These are phyloP conservation scores for Sebastes fasciatus DNA, from an alignment of 2,113 vertebrate species.

Conservation along the genomic window DNA sequence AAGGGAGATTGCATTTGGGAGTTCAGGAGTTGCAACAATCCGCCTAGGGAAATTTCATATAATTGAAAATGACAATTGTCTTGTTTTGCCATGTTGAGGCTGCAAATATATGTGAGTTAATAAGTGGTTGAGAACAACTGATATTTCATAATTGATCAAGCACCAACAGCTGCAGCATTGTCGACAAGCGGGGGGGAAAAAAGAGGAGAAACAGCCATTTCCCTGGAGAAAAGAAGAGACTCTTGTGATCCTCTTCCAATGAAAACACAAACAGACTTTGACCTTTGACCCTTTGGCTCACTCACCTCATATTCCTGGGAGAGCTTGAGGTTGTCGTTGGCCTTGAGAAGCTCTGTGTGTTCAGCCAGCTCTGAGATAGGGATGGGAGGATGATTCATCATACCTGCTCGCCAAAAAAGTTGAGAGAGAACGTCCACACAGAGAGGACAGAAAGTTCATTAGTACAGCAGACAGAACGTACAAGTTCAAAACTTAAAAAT, in stretches of 20 bases:
- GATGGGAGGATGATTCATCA: constrained; percentile 98
- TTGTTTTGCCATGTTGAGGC: constrained; percentile 12
- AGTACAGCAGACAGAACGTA: neutral
- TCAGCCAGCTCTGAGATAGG: constrained; percentile 95
- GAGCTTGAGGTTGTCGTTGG: constrained; percentile 98
- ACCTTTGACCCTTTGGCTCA: constrained; percentile 22
- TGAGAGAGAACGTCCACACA: constrained; percentile 31
- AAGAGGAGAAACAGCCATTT: neutral
- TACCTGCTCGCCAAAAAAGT: constrained; percentile 84
- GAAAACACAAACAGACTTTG: constrained; percentile 57
- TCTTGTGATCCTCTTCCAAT: neutral
- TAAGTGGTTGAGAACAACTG: neutral
- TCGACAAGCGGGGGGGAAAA: neutral
- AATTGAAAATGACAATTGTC: constrained; percentile 36
- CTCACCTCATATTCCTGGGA: constrained; percentile 99
- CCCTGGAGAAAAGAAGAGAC: neutral
- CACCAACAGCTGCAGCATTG: neutral
- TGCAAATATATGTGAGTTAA: constrained; percentile 30
- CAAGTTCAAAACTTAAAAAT: constrained; percentile 8
- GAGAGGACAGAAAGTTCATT: constrained; percentile 31
- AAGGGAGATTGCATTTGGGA: constrained; percentile 19
- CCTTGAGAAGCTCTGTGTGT: constrained; percentile 96
- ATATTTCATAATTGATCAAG: constrained; percentile 30
- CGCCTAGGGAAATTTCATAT: constrained; percentile 11
- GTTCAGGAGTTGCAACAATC: constrained; percentile 2